Evolutionary conservation across 2,797 vertebrate species (phyloP).

Genomic region (Artibeus jamaicensis): DNA sequence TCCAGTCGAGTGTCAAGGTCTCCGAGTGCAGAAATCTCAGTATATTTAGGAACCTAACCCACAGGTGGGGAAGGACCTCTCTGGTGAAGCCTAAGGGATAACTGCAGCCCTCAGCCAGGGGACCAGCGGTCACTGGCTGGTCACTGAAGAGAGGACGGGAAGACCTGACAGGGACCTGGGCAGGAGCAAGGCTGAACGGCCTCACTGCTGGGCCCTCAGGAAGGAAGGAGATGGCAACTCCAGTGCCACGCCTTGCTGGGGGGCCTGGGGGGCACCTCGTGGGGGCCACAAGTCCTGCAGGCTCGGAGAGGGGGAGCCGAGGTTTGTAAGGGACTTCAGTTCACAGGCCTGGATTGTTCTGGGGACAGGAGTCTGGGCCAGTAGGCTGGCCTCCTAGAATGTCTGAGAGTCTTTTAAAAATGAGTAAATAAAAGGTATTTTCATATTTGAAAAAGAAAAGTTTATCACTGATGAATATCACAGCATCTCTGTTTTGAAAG

Average conservation of each 20-base stretch:
- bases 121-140: not conserved
- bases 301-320: not conserved
- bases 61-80: not conserved
- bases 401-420: not conserved
- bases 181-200: not conserved
- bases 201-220: not conserved
- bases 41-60: not conserved
- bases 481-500: not conserved
- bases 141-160: not conserved
- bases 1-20: not conserved
- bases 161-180: not conserved
- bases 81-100: not conserved
- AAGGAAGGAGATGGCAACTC: not conserved
- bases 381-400: not conserved
- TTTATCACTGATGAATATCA: not conserved
- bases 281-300: not conserved
- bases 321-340: not conserved
- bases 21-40: not conserved
- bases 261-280: not conserved
- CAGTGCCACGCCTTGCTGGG: accelerated
- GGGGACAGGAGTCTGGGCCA: not conserved
- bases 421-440: not conserved
- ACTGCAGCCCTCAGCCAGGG: not conserved
- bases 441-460: not conserved
- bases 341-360: not conserved